These are phyloP conservation scores for Podocnemis expansa DNA, from an alignment of 2,113 vertebrate genomes.

Conservation along the genomic window DNA sequence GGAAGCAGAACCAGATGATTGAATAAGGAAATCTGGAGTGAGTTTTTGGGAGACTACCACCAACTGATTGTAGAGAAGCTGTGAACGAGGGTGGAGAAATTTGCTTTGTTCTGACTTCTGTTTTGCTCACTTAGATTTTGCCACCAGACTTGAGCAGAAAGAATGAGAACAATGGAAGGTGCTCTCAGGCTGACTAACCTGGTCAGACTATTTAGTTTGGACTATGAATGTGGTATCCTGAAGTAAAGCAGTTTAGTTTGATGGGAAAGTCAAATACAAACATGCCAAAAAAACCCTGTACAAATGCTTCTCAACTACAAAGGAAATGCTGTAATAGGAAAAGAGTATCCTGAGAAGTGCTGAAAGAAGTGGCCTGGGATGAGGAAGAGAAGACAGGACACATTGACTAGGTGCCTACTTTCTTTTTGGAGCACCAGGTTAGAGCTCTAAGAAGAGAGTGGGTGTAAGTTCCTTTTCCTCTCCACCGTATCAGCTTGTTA, in stretches of 20 bases:
- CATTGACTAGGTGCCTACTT: neutral
- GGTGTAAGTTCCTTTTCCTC: neutral
- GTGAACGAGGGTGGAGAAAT: neutral
- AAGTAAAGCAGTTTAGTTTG: neutral
- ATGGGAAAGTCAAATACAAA: neutral
- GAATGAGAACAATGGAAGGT: neutral
- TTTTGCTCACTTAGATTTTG: fast-evolving
- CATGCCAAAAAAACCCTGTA: neutral
- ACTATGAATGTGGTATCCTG: neutral
- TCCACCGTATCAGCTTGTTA: neutral
- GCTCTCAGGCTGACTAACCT: neutral
- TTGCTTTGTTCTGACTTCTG: neutral
- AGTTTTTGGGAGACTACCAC: neutral
- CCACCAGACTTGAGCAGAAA: fast-evolving
- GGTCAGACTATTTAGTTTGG: neutral
- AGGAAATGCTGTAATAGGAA: neutral
- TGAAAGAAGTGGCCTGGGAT: neutral
- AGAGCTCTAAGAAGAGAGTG: neutral
- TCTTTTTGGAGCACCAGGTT: neutral
- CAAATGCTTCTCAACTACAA: neutral
- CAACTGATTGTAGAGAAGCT: neutral
- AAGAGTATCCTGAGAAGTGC: neutral
- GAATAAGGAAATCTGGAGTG: neutral
- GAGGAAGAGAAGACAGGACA: neutral
- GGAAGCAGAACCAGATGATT: neutral